Base-by-base conservation (phyloP, 1,140 invertebrate genomes). In the Anastrepha obliqua region DNA sequence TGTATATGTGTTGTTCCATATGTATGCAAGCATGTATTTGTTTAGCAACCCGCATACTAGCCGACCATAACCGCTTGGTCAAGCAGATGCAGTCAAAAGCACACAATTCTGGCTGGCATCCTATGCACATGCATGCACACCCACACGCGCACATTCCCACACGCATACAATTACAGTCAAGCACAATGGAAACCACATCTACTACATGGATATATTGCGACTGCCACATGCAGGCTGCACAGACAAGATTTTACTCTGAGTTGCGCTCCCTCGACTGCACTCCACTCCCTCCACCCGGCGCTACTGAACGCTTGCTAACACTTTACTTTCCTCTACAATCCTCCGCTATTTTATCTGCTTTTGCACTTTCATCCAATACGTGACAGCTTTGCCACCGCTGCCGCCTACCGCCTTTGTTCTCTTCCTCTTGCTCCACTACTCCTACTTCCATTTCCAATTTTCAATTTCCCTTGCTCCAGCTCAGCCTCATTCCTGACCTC, bases 1-100 rank as follows among this genome's bases (percentile, higher is more conserved):
- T 67, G 64, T 8, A 67, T 67, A 13, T 62, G 39, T 74, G 42
- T 47, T 42, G 42, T 74, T 74, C 6, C 29, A 29, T 29, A 29
- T 70, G 4, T 65, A 29, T 39, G 64, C 13, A 13, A 5, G 64
- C 39, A 39, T 64, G 1, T 74, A 81, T 81, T 55, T 51, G 74
- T 70, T 15, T 51, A 55, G 47, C 51, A 81, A 58, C 74, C 47
- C 74, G 74, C 74, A 81, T 81, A 13, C 74, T 17, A 78, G 9
- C 47, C n/a, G 47, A 29, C 8, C 47, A 81, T 81, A 6, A 9
- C 47, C 9, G 44, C 47, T 81, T 55, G 74, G 74, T 81, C 74
- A 81, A 81, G 74, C n/a, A 11, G 74, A 81, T 81, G n/a, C 47
- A 81, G 74, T 81, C 47, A 81, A 51, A 81, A 58, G 17, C 74